Percentiles rank a stretch among this genome's conserved stretches.
Evolutionary conservation across 1,140 invertebrate species (phyloP).

Genomic region (Ptiloglossa arizonensis): DNA sequence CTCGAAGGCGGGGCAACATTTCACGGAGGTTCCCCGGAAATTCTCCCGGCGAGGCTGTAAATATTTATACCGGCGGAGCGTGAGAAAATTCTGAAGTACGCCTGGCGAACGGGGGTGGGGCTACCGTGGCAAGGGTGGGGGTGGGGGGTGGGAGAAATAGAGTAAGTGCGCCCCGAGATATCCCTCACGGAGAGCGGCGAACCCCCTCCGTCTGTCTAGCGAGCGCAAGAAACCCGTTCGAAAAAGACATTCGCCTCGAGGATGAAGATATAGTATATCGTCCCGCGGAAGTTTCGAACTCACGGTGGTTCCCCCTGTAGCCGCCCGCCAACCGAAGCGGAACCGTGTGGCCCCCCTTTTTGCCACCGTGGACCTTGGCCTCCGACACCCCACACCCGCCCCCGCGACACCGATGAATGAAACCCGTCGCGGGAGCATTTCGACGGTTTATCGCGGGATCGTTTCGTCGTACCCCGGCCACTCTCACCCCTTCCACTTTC

Average conservation of each 20-base stretch:
- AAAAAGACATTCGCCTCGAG: not conserved
- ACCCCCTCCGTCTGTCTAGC: not conserved
- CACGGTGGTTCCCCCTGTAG: not conserved
- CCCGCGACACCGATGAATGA: conserved; percentile 18
- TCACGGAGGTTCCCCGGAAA: conserved; percentile 40
- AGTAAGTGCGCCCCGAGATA: conserved; percentile 9
- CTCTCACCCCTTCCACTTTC: not conserved
- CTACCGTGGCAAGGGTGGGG: too few relatives aligned
- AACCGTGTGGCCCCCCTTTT: conserved; percentile 20
- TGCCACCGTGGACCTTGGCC: conserved; percentile 17
- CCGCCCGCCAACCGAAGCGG: not conserved
- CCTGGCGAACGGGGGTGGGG: conserved; percentile 18
- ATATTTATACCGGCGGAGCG: conserved; percentile 68
- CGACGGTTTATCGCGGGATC: conserved; percentile 33
- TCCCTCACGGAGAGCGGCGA: not conserved
- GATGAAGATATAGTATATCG: conserved; percentile 42
- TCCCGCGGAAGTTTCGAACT: conserved; percentile 12
- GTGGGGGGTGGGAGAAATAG: too few relatives aligned
- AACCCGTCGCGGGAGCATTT: conserved; percentile 21
- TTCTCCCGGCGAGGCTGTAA: conserved; percentile 60
- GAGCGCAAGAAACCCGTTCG: conserved; percentile 9
- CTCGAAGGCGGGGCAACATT: conserved; percentile 8
- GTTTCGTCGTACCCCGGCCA: not conserved
- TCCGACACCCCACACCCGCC: conserved; percentile 2
- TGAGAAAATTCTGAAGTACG: conserved; percentile 66